A percentile compares a stretch with the other conserved stretches of the same genome.
These are phyloP conservation scores for Griposia aprilina DNA, from an alignment of 2,888 invertebrate species.

Conservation along the genomic window DNA sequence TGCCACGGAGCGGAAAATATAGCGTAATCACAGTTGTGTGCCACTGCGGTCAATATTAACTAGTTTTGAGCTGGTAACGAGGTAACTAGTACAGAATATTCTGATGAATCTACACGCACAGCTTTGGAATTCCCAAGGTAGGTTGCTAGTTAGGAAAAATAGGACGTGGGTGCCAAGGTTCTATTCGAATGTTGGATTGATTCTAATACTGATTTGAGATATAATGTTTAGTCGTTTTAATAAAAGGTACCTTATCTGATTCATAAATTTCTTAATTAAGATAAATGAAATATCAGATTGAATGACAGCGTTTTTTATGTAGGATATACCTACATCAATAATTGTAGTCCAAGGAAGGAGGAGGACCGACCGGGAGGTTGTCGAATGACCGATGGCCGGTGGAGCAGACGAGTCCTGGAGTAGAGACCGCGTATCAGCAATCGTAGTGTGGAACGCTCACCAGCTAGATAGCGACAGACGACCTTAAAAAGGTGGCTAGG, in stretches of 20 bases:
- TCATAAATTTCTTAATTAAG: background rate
- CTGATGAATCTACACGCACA: conserved; percentile 39
- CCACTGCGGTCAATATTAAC: conserved; percentile 30
- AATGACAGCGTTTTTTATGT: background rate
- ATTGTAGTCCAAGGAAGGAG: background rate
- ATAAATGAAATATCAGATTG: conserved; percentile 1
- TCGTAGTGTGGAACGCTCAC: too few relatives aligned
- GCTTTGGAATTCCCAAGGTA: conserved; percentile 55
- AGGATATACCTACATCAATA: background rate
- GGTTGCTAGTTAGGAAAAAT: conserved; percentile 49
- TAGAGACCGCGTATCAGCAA: background rate
- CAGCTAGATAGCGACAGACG: background rate
- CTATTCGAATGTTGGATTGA: conserved; percentile 34
- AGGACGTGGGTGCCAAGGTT: conserved; percentile 57
- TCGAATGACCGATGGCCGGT: background rate
- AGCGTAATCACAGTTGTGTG: conserved; percentile 10
- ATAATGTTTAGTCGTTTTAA: conserved; percentile 12
- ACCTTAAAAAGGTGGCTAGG: background rate
- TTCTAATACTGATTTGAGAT: conserved; percentile 26
- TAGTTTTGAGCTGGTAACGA: conserved; percentile 18
- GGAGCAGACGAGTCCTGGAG: background rate
- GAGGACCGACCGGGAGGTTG: background rate
- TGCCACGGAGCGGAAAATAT: conserved; percentile 29
- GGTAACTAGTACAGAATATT: conserved; percentile 32
- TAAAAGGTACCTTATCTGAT: conserved; percentile 11